Conservation (phyloP, 2,113 vertebrate genomes). For the Anser brachyrhynchus region DNA sequence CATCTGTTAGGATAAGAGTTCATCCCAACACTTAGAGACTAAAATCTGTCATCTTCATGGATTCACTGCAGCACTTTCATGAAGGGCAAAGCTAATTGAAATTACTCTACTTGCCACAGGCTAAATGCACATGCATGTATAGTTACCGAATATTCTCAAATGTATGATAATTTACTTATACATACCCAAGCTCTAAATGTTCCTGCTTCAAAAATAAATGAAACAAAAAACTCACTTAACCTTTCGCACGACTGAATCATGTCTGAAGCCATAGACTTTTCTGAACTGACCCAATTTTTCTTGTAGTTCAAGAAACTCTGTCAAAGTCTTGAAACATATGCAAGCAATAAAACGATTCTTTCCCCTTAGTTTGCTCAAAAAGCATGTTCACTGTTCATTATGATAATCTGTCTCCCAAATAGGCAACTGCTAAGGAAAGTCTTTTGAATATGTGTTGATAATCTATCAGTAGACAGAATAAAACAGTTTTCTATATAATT, state of each 20-base stretch:
- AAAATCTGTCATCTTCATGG: background rate
- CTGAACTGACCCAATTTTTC: background rate
- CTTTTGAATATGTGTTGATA: background rate
- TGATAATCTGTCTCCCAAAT: background rate
- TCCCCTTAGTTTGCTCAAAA: background rate
- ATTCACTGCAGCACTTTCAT: background rate
- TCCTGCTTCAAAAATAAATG: background rate
- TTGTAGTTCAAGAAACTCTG: background rate
- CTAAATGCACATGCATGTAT: background rate
- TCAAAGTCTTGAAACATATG: background rate
- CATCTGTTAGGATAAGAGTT: background rate
- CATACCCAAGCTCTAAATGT: background rate
- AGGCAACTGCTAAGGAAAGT: background rate
- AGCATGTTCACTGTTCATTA: accelerated
- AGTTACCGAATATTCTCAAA: background rate
- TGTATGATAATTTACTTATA: background rate
- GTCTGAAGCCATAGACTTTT: background rate
- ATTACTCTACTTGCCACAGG: background rate
- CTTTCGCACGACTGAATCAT: background rate
- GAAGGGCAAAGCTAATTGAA: background rate
- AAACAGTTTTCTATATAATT: background rate
- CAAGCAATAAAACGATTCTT: background rate
- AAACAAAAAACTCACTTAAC: background rate
- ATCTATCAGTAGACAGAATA: background rate
- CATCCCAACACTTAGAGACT: background rate